Base-by-base conservation (phyloP, 2,797 vertebrate genomes). In the Sphenopsis melanotis region DNA sequence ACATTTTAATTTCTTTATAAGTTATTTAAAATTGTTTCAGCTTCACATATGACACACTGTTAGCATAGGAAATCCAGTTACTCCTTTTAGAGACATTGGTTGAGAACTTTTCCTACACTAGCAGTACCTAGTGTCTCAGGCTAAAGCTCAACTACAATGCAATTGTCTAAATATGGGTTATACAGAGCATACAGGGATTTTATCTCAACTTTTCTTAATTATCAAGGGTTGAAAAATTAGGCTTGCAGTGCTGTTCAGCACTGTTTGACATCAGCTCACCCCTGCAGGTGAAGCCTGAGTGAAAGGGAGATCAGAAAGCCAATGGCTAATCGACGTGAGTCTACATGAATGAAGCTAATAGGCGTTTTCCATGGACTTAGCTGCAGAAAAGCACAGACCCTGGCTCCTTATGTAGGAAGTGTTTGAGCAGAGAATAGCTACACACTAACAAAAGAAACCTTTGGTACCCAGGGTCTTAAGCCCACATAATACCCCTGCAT, bases 391-490 rank as follows among this genome's bases (percentile, higher is more conserved):
- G 82, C 88, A 3, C 85, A 70, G 70, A 87, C 63, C 80, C 78
- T 27, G 83, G 93, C 96, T 96, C 95, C 96, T 95, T 84, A 75
- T 74, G 96, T 96, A 98, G 97, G 95, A 98, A 98, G 98, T 96
- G 96, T 97, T 97, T 97, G 95, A 95, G 92, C 69, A 83, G 79
- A 97, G 96, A 96, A 97, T 96, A 96, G 96, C 96, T 97, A 97
- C 96, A 96, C 69, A 81, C 95, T 95, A 96, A 98, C 98, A 98
- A 98, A 98, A 98, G 97, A 94, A 97, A 98, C 97, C 97, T 98
- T 98, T 98, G 96, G 96, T 97, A 97, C 94, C 96, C 97, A 34
- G 95, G 83, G 96, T 98, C 98, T 98, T 98, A 97, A 98, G 97
- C 94, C 94, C 97, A 96, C 95, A 98, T 97, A 98, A 98, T 97